A percentile compares a stretch with the other conserved stretches of the same genome.
Evolutionary conservation across 2,888 invertebrate species (phyloP).

Genomic region (Drosophila percnosoma): DNA sequence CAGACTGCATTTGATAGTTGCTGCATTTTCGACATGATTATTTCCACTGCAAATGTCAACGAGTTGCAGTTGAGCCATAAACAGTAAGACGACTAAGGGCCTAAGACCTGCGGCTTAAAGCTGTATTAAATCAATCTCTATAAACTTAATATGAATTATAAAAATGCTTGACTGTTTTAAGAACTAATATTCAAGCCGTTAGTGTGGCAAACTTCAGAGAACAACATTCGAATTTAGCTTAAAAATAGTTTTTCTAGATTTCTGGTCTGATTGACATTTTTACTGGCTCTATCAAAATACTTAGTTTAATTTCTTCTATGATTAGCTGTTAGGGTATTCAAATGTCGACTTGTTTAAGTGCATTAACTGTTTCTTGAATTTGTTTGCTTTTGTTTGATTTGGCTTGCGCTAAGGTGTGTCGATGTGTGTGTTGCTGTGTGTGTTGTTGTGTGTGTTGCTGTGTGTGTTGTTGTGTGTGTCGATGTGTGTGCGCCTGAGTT

Average conservation of each 20-base stretch:
- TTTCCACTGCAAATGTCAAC: not conserved
- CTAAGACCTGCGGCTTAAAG: not conserved
- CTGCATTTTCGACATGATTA: not conserved
- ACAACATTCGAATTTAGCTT: not conserved
- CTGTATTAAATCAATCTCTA: not conserved
- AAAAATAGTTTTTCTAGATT: not conserved
- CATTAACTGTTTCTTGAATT: conserved; percentile 24
- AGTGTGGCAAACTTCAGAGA: not conserved
- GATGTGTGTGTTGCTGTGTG: conserved; percentile 14
- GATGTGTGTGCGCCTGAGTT: conserved; percentile 28
- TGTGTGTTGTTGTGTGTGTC: no score
- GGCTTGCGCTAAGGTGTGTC: conserved; percentile 42
- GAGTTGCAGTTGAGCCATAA: not conserved
- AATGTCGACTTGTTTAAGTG: not conserved
- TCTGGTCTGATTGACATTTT: not conserved
- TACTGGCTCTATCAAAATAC: fast-evolving
- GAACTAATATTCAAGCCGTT: not conserved
- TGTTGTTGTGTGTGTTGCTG: conserved; percentile 18
- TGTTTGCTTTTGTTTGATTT: conserved; percentile 37
- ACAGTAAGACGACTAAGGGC: not conserved
- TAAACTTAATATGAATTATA: not conserved
- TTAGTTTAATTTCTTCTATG: not conserved
- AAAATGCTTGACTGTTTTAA: not conserved
- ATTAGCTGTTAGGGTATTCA: conserved; percentile 20
- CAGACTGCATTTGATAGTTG: not conserved